A percentile compares a stretch with the other conserved stretches of the same genome.
phyloP scores from a whole-genome alignment of 2,888 invertebrate genomes.

The Drosophila suboccidentalis region DNA sequence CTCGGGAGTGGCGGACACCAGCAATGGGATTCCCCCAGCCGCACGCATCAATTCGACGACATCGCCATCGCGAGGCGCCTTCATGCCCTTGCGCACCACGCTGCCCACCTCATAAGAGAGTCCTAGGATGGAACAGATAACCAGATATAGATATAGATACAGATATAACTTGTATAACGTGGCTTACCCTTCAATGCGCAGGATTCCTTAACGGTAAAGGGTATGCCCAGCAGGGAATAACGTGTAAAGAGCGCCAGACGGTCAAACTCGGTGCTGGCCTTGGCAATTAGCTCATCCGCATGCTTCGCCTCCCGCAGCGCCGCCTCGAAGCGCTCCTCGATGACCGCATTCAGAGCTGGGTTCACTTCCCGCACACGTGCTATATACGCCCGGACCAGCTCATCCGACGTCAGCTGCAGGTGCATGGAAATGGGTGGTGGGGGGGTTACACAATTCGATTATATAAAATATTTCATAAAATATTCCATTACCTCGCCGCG shows the following conservation, averaged over 20 bases:
- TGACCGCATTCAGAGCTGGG: slow-evolving; percentile 90
- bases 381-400: slow-evolving; percentile 88
- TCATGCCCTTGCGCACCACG: slow-evolving; percentile 86
- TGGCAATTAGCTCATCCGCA: slow-evolving; percentile 86
- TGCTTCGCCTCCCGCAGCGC: slow-evolving; percentile 89
- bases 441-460: background rate
- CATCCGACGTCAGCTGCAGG: slow-evolving; percentile 87
- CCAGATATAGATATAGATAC: too few relatives aligned
- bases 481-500: slow-evolving; percentile 65
- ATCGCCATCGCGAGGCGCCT: slow-evolving; percentile 89
- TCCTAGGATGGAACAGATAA: slow-evolving; percentile 85
- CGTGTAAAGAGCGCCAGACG: slow-evolving; percentile 83
- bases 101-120: slow-evolving; percentile 90
- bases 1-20: slow-evolving; percentile 95
- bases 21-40: slow-evolving; percentile 93
- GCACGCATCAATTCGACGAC: slow-evolving; percentile 88
- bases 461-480: background rate
- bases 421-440: background rate
- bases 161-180: too few relatives aligned
- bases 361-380: slow-evolving; percentile 89
- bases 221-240: slow-evolving; percentile 92
- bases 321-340: slow-evolving; percentile 89
- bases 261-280: slow-evolving; percentile 66
- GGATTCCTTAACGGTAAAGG: slow-evolving; percentile 93
- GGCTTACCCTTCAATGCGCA: slow-evolving; percentile 89